Evolutionary conservation across 2,797 vertebrate genomes (phyloP), one percentile per base, ranked within the genome.

Genomic region (Alectoris magna): DNA sequence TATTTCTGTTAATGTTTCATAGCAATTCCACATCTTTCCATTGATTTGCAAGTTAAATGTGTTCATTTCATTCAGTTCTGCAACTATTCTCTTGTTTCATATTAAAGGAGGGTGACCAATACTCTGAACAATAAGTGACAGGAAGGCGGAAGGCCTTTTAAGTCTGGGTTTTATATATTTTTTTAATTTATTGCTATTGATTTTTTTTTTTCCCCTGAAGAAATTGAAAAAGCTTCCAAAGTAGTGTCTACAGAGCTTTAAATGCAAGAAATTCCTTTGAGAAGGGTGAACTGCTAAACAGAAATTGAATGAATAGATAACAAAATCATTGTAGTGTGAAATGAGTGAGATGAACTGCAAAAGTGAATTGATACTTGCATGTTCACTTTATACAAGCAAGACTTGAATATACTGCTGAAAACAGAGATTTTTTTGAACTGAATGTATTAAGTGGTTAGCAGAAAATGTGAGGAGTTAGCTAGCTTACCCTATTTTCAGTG

Each of bases 1-100:
- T 63, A 15, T 27, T 75, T 93, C 23, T 85, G 94, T 90, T 51
- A 77, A 56, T 92, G 76, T 91, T 73, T 97, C 60, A 84, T 55
- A 96, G 58, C 77, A 94, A 93, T 85, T 84, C 84, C 95, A 59
- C 53, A 79, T 91, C 63, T 94, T 95, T 90, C n/a, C n/a, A 94
- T 91, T 96, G 72, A 86, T 93, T 93, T 96, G 90, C 85, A 96
- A 94, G 43, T 87, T 89, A 78, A 95, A 93, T 49, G 11, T 89
- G 36, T 91, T 96, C 92, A 48, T 95, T 95, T 38, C 29, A 31
- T 96, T 91, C 70, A 90, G 74, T 48, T 89, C 18, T 31, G 77
- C n/a, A 94, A 67, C 70, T 91, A 3, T 88, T 91, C 69, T 93
- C 56, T 94, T 96, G 15, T 92, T 67, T 89, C 64, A 71, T 95